A percentile compares a stretch with the other conserved stretches of the same genome.
Evolutionary conservation across 2,797 vertebrate species (phyloP).

Genomic region (Enteromius anoplus): DNA sequence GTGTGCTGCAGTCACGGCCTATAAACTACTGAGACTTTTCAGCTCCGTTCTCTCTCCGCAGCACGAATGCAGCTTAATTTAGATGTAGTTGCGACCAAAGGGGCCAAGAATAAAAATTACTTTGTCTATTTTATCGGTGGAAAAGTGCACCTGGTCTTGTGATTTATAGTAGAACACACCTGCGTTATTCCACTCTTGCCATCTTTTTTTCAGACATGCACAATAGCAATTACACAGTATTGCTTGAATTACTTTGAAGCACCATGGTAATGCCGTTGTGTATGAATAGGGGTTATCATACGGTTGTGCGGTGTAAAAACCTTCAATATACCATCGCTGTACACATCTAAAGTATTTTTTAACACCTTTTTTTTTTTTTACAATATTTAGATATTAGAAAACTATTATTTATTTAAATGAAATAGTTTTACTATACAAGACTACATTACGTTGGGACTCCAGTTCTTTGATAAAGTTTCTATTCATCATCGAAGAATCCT

Average conservation of each 20-base stretch:
- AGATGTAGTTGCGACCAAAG: not conserved
- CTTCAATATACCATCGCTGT: not conserved
- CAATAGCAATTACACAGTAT: not conserved
- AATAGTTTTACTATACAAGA: not conserved
- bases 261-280: not conserved
- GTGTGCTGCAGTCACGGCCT: not conserved
- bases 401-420: not conserved
- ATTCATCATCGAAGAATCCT: not conserved
- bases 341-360: not conserved
- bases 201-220: not conserved
- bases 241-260: not conserved
- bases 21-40: conserved; percentile 1
- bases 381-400: not conserved
- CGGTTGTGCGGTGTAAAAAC: not conserved
- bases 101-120: not conserved
- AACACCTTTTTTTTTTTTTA: not conserved
- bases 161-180: not conserved
- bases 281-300: not conserved
- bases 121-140: not conserved
- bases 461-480: not conserved
- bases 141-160: not conserved
- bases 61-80: not conserved
- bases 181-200: not conserved
- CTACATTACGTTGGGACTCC: not conserved
- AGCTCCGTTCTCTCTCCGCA: conserved; percentile 12